Percentiles rank a stretch among this genome's conserved stretches.
Evolutionary conservation across 2,797 vertebrate genomes (phyloP).

Genomic region (Phrynocephalus forsythii): DNA sequence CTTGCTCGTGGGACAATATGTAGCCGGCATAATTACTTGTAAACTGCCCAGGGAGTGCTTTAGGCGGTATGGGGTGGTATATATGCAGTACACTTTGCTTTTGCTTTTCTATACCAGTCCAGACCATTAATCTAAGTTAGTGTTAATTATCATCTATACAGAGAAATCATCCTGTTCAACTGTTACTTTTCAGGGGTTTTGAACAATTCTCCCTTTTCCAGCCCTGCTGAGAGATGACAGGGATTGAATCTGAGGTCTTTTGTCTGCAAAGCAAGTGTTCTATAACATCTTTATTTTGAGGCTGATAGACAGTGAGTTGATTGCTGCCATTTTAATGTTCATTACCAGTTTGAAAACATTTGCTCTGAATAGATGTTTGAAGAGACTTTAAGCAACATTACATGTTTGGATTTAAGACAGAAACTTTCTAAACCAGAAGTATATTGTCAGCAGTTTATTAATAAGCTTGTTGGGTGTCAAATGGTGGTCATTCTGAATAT

Average conservation of each 20-base stretch:
- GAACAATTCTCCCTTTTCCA: background rate
- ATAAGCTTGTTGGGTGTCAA: conserved; percentile 15
- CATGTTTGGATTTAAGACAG: background rate
- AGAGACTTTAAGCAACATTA: background rate
- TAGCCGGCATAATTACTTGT: too few relatives aligned
- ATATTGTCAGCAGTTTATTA: conserved; percentile 7
- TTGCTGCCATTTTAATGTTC: background rate
- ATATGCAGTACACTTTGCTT: too few relatives aligned
- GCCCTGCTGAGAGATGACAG: background rate
- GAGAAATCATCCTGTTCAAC: background rate
- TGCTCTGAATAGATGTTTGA: background rate
- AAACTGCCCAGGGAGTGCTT: too few relatives aligned
- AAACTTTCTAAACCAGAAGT: conserved; percentile 2
- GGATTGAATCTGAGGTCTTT: background rate
- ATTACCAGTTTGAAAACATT: background rate
- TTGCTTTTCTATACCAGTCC: background rate
- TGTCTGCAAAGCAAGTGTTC: background rate
- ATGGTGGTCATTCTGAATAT: conserved; percentile 9
- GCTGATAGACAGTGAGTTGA: background rate
- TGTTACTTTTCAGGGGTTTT: background rate
- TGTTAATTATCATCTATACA: background rate
- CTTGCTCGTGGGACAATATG: too few relatives aligned
- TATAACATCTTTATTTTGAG: background rate
- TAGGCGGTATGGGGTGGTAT: too few relatives aligned
- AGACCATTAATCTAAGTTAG: background rate